Evolutionary conservation across 2,797 vertebrate species (phyloP), one percentile per base, ranked within the genome.

Genomic region (Poliocrania exsul): DNA sequence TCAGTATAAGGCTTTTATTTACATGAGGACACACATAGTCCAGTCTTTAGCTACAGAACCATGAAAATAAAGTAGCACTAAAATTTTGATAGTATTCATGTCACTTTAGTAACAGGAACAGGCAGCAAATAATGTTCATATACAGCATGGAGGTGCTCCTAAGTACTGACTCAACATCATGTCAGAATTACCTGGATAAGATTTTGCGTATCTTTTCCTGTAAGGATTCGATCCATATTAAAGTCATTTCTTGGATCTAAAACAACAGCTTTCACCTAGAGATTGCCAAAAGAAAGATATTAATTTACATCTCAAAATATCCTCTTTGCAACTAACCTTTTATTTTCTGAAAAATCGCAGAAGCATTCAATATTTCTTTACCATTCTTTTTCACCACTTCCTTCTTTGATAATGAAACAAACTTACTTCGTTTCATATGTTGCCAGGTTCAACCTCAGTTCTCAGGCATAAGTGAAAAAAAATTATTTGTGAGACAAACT

Each of bases 211-310:
- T 99, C 98, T 11, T 97, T 95, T 88, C 98, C 97, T 16, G 98
- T 97, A 54, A 99, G 98, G 4, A 86, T 97, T 79, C 94, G 96
- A 42, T 99, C 98, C 38, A 98, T 97, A 37, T 97, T 98, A 28
- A 99, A 99, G 14, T 96, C 97, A 96, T 99, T 99, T 71, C 93
- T 98, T 50, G 99, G 98, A 95, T 99, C 98, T 95, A 99, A 95
- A 58, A 99, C 97, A 51, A 99, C 98, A 91, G 98, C 98, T 97
- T 99, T 99, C 82, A 99, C 99, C 99, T 99, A 79, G 47, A 77
- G 53, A 88, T 72, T 62, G 81, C n/a, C 61, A 94, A 93, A 70
- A 91, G 42, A 51, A 93, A 91, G 18, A 44, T 57, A 90, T 19
- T 53, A 80, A 75, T 86, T 85, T 88, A 38, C 29, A 70, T 62